Conservation (phyloP, 2,113 vertebrate species). For the Sterrhoptilus dennistouni region DNA sequence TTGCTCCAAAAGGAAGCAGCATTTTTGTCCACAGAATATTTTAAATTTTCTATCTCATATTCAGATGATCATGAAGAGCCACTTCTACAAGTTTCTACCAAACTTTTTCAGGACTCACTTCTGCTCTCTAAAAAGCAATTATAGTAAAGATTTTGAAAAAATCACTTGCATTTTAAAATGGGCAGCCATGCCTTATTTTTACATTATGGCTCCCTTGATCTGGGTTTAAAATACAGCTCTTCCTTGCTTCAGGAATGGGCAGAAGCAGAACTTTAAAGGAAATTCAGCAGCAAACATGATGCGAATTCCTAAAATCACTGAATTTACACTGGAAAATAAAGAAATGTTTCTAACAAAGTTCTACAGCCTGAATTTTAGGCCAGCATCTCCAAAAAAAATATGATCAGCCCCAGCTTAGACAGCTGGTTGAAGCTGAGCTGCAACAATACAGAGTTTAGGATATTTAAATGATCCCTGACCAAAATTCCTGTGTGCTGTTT, state of each 20-base stretch:
- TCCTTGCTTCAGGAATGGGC: not conserved
- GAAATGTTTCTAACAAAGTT: not conserved
- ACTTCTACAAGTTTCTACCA: not conserved
- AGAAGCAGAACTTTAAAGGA: not conserved
- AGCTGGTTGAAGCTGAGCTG: not conserved
- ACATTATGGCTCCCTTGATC: not conserved
- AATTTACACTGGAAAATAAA: not conserved
- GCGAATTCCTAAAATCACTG: not conserved
- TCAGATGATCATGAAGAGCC: not conserved
- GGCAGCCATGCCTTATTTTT: not conserved
- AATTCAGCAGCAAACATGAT: not conserved
- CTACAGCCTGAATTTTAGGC: rapidly evolving
- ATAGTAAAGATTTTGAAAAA: not conserved
- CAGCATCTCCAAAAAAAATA: not conserved
- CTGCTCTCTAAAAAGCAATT: not conserved
- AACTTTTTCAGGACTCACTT: not conserved
- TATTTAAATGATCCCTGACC: not conserved
- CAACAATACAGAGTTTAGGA: not conserved
- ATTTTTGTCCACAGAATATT: not conserved
- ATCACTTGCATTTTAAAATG: not conserved
- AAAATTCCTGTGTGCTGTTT: not conserved
- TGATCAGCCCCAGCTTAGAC: not conserved
- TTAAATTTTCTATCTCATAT: not conserved
- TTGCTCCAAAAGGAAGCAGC: slow-evolving; percentile 27
- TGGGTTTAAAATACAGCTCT: not conserved